Evolutionary conservation across 2,888 invertebrate species (phyloP).

Genomic region (Stenolophus ochropezus): DNA sequence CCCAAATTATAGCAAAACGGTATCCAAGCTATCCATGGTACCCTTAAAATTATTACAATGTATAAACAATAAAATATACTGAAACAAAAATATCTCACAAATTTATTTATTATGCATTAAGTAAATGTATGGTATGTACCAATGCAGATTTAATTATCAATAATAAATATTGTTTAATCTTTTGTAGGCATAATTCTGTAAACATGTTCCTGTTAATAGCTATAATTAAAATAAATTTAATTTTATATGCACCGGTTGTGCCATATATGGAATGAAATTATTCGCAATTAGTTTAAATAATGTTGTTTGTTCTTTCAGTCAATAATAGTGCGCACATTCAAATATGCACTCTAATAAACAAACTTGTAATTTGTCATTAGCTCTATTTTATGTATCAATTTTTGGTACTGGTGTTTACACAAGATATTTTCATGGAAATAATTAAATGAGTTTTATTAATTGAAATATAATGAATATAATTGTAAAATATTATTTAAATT

Average conservation of each 20-base stretch:
- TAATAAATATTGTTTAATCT: constrained; percentile 27
- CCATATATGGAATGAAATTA: background rate
- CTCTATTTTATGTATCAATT: background rate
- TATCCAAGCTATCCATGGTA: background rate
- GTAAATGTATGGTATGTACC: constrained; percentile 4
- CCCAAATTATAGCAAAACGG: background rate
- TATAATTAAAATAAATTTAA: constrained; percentile 29
- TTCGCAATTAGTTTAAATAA: background rate
- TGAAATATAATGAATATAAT: background rate
- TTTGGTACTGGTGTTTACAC: background rate
- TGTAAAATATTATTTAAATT: background rate
- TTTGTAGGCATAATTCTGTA: constrained; percentile 8
- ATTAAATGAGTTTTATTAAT: background rate
- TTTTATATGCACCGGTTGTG: constrained; percentile 5
- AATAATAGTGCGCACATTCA: background rate
- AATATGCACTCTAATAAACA: background rate
- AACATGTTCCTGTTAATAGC: constrained; percentile 34
- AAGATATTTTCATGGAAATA: background rate
- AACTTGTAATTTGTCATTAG: background rate
- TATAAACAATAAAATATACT: constrained; percentile 31
- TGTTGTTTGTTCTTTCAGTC: background rate
- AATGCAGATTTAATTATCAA: constrained; percentile 9
- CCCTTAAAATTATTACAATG: constrained; percentile 8
- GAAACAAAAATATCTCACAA: background rate
- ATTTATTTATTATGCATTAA: constrained; percentile 11